Conservation (phyloP, 2,797 vertebrate genomes). For the Danionella dracula region DNA sequence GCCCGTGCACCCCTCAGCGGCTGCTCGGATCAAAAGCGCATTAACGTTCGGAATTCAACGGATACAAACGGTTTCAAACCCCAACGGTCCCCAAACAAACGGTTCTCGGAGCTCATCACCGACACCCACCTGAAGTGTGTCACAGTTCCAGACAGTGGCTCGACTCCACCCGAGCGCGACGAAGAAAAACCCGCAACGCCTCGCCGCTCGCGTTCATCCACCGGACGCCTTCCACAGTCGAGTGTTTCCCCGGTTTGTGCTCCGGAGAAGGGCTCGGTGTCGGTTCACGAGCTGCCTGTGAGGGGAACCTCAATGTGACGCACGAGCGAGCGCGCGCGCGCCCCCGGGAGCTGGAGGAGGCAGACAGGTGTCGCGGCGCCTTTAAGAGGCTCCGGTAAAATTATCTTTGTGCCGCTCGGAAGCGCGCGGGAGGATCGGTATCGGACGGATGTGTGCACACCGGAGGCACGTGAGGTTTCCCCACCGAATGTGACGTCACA, state of each 20-base stretch:
- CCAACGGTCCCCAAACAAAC: not conserved
- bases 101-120: not conserved
- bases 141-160: conserved; percentile 60
- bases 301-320: conserved; percentile 70
- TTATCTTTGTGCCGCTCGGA: not conserved
- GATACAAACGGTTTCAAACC: not conserved
- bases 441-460: not conserved
- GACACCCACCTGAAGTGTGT: conserved; percentile 66
- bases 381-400: conserved; percentile 22
- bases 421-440: conserved; percentile 38
- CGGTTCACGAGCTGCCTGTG: conserved; percentile 55
- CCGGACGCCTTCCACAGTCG: conserved; percentile 30
- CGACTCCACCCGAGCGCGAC: conserved; percentile 64
- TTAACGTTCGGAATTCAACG: not conserved
- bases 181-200: conserved; percentile 15
- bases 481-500: conserved; percentile 60
- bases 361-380: conserved; percentile 9
- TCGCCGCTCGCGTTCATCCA: not conserved
- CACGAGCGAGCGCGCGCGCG: conserved; percentile 28
- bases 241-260: conserved; percentile 27
- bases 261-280: conserved; percentile 48
- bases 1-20: not conserved
- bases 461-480: conserved; percentile 53
- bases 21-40: not conserved
- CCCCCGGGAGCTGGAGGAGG: not conserved